These are phyloP conservation scores for Diabrotica virgifera DNA, from an alignment of 1,140 invertebrate genomes.

Conservation along the genomic window DNA sequence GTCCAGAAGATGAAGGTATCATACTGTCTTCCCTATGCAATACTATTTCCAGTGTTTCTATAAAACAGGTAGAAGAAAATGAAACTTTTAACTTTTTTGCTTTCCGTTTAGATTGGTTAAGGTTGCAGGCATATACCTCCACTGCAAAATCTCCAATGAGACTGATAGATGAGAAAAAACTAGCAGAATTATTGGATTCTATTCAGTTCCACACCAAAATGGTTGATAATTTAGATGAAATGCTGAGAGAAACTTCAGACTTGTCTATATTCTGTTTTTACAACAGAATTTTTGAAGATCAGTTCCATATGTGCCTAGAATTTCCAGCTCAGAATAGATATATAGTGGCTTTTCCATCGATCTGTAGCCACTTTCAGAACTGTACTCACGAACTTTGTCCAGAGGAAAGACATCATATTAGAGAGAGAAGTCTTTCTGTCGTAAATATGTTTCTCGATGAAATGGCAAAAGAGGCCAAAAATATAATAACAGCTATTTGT, in stretches of 20 bases:
- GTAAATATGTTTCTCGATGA: conserved; percentile 98
- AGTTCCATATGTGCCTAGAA: conserved; percentile 98
- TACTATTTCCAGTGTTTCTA: conserved; percentile 79
- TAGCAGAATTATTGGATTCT: conserved; percentile 92
- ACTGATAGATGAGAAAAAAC: conserved; percentile 80
- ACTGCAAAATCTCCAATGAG: conserved; percentile 77
- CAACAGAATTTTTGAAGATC: conserved; percentile 94
- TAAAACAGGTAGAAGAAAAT: conserved; percentile 97
- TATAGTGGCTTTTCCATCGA: conserved; percentile 95
- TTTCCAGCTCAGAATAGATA: conserved; percentile 97
- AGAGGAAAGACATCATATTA: conserved; percentile 95
- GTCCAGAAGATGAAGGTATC: conserved; percentile 91
- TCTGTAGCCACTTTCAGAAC: conserved; percentile 97
- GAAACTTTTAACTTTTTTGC: conserved; percentile 95
- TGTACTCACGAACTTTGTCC: conserved; percentile 98
- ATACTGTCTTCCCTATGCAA: conserved; percentile 92
- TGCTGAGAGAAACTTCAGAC: conserved; percentile 94
- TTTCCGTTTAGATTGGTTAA: conserved; percentile 91
- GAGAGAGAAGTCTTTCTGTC: conserved; percentile 92
- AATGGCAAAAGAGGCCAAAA: conserved; percentile 98
- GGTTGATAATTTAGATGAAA: conserved; percentile 97
- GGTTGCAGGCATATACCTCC: conserved; percentile 93
- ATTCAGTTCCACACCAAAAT: conserved; percentile 97
- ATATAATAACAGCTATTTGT: conserved; percentile 97
- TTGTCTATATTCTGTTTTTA: conserved; percentile 97